Conservation (phyloP, 35 echinoderm and acorn worm genomes). For the Ophioderma brevispina region DNA sequence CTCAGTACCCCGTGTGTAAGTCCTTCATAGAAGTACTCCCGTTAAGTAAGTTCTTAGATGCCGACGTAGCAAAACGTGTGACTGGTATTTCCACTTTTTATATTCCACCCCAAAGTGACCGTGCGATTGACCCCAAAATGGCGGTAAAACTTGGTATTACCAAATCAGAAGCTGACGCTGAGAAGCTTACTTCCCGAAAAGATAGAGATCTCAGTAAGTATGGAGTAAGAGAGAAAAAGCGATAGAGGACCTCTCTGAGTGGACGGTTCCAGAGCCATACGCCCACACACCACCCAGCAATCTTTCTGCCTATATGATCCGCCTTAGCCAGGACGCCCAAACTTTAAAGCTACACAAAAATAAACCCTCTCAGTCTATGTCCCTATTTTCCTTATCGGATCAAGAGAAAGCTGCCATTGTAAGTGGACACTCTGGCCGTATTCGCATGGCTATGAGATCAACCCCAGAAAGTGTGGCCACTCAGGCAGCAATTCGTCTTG, state of each 20-base stretch:
- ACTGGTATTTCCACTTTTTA: slow-evolving; percentile 2
- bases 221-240: neutral
- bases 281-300: neutral
- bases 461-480: neutral
- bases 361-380: neutral
- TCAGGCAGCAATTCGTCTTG: neutral
- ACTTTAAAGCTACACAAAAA: neutral
- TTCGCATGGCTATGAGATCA: neutral
- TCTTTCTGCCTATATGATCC: neutral
- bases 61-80: neutral
- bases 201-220: neutral
- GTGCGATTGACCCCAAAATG: neutral
- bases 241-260: neutral
- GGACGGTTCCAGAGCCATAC: neutral
- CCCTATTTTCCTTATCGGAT: neutral
- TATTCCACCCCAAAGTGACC: neutral
- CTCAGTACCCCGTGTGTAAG: slow-evolving; percentile 4
- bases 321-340: neutral
- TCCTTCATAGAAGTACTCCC: neutral
- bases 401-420: neutral
- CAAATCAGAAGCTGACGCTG: neutral
- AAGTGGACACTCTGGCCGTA: neutral
- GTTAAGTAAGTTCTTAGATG: neutral
- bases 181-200: neutral
- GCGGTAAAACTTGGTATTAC: neutral